phyloP scores from a whole-genome alignment of 2,888 invertebrate genomes.

The Pammene fasciana region DNA sequence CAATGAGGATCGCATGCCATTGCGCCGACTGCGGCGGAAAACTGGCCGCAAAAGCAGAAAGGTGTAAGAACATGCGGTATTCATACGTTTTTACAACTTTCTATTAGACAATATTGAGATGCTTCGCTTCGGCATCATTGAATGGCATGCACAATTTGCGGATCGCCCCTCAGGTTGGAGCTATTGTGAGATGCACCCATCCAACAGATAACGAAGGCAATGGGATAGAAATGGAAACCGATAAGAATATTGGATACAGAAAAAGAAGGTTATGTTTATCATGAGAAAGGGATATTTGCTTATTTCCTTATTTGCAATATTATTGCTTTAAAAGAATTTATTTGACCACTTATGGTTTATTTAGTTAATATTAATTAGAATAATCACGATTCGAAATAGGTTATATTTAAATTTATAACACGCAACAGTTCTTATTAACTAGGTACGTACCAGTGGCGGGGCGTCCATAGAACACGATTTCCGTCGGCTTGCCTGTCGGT shows the following conservation, averaged over 20 bases:
- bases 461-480: no score
- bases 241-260: slow-evolving; percentile 27
- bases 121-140: slow-evolving; percentile 56
- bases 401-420: no score
- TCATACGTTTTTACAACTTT: slow-evolving; percentile 1
- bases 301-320: background rate
- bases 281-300: slow-evolving; percentile 2
- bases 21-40: slow-evolving; percentile 60
- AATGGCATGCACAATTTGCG: slow-evolving; percentile 68
- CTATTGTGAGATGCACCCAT: slow-evolving; percentile 46
- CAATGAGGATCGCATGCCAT: slow-evolving; percentile 41
- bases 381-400: no score
- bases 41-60: slow-evolving; percentile 47
- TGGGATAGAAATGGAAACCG: slow-evolving; percentile 56
- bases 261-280: slow-evolving; percentile 9
- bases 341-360: background rate
- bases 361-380: no score
- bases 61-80: slow-evolving; percentile 1
- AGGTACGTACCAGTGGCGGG: no score
- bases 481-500: no score
- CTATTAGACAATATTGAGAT: slow-evolving; percentile 29
- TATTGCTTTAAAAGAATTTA: background rate
- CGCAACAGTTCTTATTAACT: no score
- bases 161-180: slow-evolving; percentile 54
- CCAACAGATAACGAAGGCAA: slow-evolving; percentile 59